These are phyloP conservation scores for Garrulus glandarius DNA, from an alignment of 2,797 vertebrate species.

Conservation along the genomic window DNA sequence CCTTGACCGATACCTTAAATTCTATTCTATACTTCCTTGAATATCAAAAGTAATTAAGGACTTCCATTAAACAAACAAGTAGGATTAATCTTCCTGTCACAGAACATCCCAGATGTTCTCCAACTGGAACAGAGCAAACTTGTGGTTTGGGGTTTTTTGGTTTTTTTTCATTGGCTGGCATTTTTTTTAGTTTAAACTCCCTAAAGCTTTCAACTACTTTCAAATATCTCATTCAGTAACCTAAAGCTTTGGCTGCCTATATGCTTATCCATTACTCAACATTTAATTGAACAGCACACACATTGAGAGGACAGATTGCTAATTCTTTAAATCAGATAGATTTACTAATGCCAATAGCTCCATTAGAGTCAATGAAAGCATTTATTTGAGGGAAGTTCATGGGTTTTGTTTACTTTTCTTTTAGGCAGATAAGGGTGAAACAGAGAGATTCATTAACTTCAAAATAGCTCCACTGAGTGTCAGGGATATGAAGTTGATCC, in stretches of 20 bases:
- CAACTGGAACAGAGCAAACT: not conserved
- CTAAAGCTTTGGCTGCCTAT: not conserved
- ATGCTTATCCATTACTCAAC: not conserved
- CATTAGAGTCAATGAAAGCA: not conserved
- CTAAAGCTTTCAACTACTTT: not conserved
- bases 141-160: not conserved
- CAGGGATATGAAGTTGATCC: not conserved
- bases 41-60: not conserved
- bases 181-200: not conserved
- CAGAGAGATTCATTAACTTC: not conserved
- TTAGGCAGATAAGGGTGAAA: not conserved
- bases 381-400: not conserved
- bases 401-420: not conserved
- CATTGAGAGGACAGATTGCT: not conserved
- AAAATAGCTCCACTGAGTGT: not conserved
- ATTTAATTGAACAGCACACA: not conserved
- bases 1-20: not conserved
- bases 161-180: not conserved
- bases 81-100: not conserved
- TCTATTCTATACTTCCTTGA: not conserved
- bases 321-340: not conserved
- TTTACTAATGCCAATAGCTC: not conserved
- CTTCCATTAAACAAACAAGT: not conserved
- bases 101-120: not conserved
- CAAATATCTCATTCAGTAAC: not conserved